Evolutionary conservation across 2,113 vertebrate genomes (phyloP), one percentile per base, ranked within the genome.

Genomic region (Cyanoliseus patagonus): DNA sequence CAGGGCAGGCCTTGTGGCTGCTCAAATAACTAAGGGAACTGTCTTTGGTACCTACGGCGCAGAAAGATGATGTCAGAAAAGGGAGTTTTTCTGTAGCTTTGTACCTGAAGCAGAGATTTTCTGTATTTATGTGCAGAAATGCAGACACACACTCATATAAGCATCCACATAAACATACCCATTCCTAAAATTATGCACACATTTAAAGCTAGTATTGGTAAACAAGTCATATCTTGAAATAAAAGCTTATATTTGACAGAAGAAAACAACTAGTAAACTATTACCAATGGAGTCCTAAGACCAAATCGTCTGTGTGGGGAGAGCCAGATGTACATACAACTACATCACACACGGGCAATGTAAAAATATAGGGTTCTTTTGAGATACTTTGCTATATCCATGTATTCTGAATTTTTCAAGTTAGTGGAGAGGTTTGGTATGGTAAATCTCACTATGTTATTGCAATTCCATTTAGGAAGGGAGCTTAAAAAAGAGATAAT

Each of bases 1-100:
- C 83, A 92, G 82, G 81, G 62, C 88, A 92, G 87, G 69, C 55
- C 85, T 93, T 82, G 94, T 91, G 94, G 91, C 86, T 81, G 47
- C 8, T 37, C 20, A 11, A 86, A 67, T 85, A 96, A 90, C 88
- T 91, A 94, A 76, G 47, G 80, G 31, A 97, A 67, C 74, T 24
- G 73, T 90, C 79, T 35, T 52, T 95, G 89, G 88, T 95, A 81
- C 59, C 64, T 82, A 93, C 90, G 81, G 88, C 91, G 15, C 10
- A 92, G 75, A 85, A 11, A 95, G 87, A 70, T 86, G 96, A 97
- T 91, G 79, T 41, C 9, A 68, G 82, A 83, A 93, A 35, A 80
- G 79, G 30, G 39, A 23, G 4, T 3, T 77, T 91, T 91, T 88
- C 74, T 85, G 10, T 55, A 11, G 57, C 72, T 89, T 81, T 92